A percentile compares a stretch with the other conserved stretches of the same genome.
phyloP scores from a whole-genome alignment of 1,140 invertebrate genomes.

The Drosophila watanabei region DNA sequence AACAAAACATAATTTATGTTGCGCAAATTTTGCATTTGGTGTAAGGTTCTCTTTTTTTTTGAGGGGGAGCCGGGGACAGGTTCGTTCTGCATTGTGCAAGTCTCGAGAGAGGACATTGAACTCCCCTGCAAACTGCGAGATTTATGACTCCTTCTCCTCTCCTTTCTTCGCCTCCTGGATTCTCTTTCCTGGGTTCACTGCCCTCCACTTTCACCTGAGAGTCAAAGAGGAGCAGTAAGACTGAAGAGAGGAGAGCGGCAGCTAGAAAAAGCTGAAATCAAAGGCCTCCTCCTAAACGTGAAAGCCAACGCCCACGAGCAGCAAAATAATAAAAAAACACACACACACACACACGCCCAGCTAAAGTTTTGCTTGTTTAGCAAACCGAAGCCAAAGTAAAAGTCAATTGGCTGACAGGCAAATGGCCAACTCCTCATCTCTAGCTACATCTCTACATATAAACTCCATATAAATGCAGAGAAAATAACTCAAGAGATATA shows the following conservation, averaged over 20 bases:
- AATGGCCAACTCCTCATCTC: slow-evolving; percentile 39
- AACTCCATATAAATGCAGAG: slow-evolving; percentile 25
- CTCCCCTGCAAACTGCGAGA: slow-evolving; percentile 36
- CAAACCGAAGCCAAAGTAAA: slow-evolving; percentile 63
- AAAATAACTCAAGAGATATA: neutral
- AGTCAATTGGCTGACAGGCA: slow-evolving; percentile 79
- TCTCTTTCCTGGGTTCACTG: slow-evolving; percentile 54
- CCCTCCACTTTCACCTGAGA: slow-evolving; percentile 67
- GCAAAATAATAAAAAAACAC: slow-evolving; percentile 38
- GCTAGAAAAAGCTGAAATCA: slow-evolving; percentile 55
- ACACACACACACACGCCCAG: slow-evolving; percentile 26
- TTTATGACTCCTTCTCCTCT: slow-evolving; percentile 57
- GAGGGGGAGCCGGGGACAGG: neutral
- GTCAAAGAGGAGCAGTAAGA: slow-evolving; percentile 6
- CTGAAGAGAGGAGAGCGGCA: slow-evolving; percentile 11
- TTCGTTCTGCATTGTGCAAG: slow-evolving; percentile 42
- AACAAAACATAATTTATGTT: slow-evolving; percentile 83
- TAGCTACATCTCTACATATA: slow-evolving; percentile 9
- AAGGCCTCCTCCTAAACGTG: slow-evolving; percentile 64
- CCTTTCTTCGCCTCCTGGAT: slow-evolving; percentile 39
- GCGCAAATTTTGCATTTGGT: slow-evolving; percentile 69
- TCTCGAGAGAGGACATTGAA: slow-evolving; percentile 42
- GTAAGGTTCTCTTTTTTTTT: slow-evolving; percentile 13
- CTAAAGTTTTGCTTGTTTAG: slow-evolving; percentile 63
- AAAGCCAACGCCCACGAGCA: slow-evolving; percentile 74